These are phyloP conservation scores for Mnemiopsis leidyi DNA, from an alignment of 37 sponge, comb jelly and placozoan genomes.

Conservation along the genomic window DNA sequence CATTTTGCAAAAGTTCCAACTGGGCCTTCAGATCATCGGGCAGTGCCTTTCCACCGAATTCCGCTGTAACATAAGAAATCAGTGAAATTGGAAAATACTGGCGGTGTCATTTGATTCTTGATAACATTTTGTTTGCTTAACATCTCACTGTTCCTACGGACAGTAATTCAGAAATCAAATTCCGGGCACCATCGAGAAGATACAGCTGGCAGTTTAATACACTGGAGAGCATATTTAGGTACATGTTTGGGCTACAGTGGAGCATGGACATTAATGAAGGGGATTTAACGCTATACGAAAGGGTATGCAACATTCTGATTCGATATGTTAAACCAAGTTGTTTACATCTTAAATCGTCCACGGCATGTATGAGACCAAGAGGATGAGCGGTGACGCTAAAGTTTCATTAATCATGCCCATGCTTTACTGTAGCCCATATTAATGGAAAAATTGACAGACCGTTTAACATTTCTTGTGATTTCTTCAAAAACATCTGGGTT, in stretches of 20 bases:
- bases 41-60: slow-evolving; percentile 62
- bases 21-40: slow-evolving; percentile 39
- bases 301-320: too few species aligned
- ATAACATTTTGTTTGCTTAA: not conserved
- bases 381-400: too few species aligned
- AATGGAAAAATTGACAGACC: not conserved
- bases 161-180: not conserved
- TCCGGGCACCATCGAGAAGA: not conserved
- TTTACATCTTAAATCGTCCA: too few species aligned
- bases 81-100: not conserved
- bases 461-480: not conserved
- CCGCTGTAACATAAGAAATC: not conserved
- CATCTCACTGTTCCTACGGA: not conserved
- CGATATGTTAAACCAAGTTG: too few species aligned
- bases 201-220: not conserved
- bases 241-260: not conserved
- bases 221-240: not conserved
- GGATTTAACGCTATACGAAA: not conserved
- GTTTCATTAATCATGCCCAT: too few species aligned
- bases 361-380: too few species aligned
- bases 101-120: not conserved
- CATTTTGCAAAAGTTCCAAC: not conserved
- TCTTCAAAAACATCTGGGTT: not conserved
- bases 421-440: not conserved
- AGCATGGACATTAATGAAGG: not conserved